Conservation (phyloP, 2,888 invertebrate species). For the Harpalus rubripes region DNA sequence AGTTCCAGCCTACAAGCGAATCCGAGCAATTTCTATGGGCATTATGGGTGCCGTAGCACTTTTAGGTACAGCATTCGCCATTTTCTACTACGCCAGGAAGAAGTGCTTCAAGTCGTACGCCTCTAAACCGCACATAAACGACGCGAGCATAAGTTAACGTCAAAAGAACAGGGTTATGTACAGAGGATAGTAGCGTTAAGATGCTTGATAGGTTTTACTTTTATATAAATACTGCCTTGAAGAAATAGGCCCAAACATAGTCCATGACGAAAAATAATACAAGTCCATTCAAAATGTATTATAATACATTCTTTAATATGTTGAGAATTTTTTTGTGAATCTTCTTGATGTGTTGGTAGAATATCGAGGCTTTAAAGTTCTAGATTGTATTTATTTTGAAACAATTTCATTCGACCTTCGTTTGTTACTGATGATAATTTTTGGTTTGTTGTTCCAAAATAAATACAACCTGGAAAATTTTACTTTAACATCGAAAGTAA, state of each 20-base stretch:
- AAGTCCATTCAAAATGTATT: too few species aligned
- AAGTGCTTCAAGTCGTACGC: slow-evolving; percentile 74
- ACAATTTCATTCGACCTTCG: too few species aligned
- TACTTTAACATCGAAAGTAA: too few species aligned
- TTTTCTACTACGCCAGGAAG: slow-evolving; percentile 80
- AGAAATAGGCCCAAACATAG: not conserved
- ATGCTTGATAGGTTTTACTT: slow-evolving; percentile 29
- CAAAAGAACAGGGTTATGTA: slow-evolving; percentile 25
- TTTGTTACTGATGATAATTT: too few species aligned
- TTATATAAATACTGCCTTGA: slow-evolving; percentile 18
- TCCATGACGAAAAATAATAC: not conserved
- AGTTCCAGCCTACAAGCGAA: slow-evolving; percentile 85
- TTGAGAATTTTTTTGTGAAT: too few species aligned
- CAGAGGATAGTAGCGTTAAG: slow-evolving; percentile 25
- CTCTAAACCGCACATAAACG: slow-evolving; percentile 49
- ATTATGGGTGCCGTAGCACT: slow-evolving; percentile 85
- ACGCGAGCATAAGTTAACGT: slow-evolving; percentile 52
- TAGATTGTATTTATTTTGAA: too few species aligned
- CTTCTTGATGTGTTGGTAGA: too few species aligned
- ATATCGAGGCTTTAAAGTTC: too few species aligned
- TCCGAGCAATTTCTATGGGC: slow-evolving; percentile 86
- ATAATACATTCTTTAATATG: too few species aligned
- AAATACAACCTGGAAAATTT: too few species aligned
- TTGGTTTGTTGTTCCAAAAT: too few species aligned
- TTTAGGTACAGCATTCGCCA: slow-evolving; percentile 82